Evolutionary conservation across 1,140 invertebrate genomes (phyloP).

Genomic region (Steinernema khuongi): DNA sequence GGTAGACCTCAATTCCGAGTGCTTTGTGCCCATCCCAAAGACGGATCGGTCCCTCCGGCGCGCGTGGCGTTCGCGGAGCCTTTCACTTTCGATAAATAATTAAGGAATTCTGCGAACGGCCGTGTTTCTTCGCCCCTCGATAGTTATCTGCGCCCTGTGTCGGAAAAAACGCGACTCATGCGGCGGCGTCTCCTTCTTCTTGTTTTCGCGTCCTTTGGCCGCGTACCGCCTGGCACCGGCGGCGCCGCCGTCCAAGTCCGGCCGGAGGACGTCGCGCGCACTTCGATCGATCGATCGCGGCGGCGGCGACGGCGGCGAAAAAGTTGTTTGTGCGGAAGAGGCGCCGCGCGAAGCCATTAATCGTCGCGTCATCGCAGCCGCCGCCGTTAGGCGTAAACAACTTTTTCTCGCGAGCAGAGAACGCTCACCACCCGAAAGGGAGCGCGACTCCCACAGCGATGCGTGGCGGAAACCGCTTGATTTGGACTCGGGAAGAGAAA

Average conservation of each 20-base stretch:
- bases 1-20: too few relatives aligned
- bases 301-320: too few relatives aligned
- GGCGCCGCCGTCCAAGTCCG: neutral
- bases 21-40: too few relatives aligned
- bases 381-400: conserved; percentile 3
- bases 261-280: neutral
- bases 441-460: too few relatives aligned
- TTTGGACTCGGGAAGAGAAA: too few relatives aligned
- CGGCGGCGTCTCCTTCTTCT: neutral
- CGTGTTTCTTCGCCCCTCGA: too few relatives aligned
- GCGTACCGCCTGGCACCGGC: neutral
- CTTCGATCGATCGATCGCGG: conserved; percentile 1
- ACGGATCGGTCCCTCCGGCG: too few relatives aligned
- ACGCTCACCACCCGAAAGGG: neutral
- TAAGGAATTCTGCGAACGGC: too few relatives aligned
- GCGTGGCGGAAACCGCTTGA: too few relatives aligned
- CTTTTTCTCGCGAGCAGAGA: neutral
- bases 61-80: too few relatives aligned
- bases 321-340: conserved; percentile 7
- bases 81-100: too few relatives aligned
- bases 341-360: neutral
- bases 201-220: neutral
- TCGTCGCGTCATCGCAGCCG: conserved; percentile 7
- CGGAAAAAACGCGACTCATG: neutral
- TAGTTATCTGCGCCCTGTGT: neutral